Conservation (phyloP, 2,113 vertebrate genomes). For the Varanus salvator region DNA sequence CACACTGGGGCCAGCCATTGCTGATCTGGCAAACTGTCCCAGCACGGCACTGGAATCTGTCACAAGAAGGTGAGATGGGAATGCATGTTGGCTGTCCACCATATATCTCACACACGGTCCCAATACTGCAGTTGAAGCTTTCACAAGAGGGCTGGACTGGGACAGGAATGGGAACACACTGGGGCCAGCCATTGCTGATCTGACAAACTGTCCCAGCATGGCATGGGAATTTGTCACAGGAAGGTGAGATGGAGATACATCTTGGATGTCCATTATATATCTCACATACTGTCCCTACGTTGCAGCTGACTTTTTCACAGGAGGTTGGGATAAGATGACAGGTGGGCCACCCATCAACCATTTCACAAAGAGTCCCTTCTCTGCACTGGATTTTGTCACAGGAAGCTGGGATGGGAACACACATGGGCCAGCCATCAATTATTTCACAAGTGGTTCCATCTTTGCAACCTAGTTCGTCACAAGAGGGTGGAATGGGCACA, state of each 20-base stretch:
- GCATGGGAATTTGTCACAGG: background rate
- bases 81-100: background rate
- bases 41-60: background rate
- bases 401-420: background rate
- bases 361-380: background rate
- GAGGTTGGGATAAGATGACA: background rate
- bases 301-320: constrained; percentile 2
- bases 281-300: background rate
- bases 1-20: constrained; percentile 14
- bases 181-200: background rate
- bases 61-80: background rate
- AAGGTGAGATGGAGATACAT: background rate
- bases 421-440: constrained; percentile 5
- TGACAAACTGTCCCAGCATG: background rate
- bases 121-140: background rate
- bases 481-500: background rate
- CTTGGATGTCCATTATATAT: background rate
- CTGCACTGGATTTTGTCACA: background rate
- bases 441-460: background rate
- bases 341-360: background rate
- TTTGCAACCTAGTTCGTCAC: background rate
- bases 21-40: background rate
- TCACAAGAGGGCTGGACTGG: background rate
- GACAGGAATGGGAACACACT: background rate
- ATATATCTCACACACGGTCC: background rate